Evolutionary conservation across 1,140 invertebrate species (phyloP).

Genomic region (Gonioctena quinquepunctata): DNA sequence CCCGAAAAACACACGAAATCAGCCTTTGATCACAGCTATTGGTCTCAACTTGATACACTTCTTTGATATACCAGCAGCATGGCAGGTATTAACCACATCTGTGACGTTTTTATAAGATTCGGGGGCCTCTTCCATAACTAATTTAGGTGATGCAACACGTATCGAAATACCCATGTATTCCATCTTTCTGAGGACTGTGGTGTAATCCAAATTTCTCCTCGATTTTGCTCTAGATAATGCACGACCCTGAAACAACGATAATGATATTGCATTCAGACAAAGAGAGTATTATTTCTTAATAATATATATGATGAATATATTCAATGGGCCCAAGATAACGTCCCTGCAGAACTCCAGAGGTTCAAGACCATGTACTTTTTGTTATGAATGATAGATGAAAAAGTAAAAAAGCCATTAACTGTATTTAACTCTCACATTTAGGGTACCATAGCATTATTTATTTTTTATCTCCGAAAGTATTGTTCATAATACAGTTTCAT

Average conservation of each 20-base stretch:
- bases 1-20: slow-evolving; percentile 48
- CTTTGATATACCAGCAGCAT: slow-evolving; percentile 95
- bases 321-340: too few relatives aligned
- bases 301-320: too few relatives aligned
- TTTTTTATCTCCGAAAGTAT: too few relatives aligned
- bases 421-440: too few relatives aligned
- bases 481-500: too few relatives aligned
- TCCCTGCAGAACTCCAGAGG: too few relatives aligned
- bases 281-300: too few relatives aligned
- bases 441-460: too few relatives aligned
- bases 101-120: slow-evolving; percentile 99
- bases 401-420: too few relatives aligned
- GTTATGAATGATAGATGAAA: too few relatives aligned
- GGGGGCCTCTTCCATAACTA: slow-evolving; percentile 99
- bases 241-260: slow-evolving; percentile 79
- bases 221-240: slow-evolving; percentile 97
- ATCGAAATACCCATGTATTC: slow-evolving; percentile 94
- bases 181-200: slow-evolving; percentile 84
- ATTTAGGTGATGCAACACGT: slow-evolving; percentile 96
- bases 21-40: slow-evolving; percentile 99
- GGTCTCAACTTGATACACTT: slow-evolving; percentile 97
- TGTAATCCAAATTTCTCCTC: slow-evolving; percentile 92
- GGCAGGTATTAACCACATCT: slow-evolving; percentile 98
- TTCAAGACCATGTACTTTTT: too few relatives aligned
- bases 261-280: too few relatives aligned